These are phyloP conservation scores for Rhinoraja longicauda DNA, from an alignment of 2,797 vertebrate genomes.

Conservation along the genomic window DNA sequence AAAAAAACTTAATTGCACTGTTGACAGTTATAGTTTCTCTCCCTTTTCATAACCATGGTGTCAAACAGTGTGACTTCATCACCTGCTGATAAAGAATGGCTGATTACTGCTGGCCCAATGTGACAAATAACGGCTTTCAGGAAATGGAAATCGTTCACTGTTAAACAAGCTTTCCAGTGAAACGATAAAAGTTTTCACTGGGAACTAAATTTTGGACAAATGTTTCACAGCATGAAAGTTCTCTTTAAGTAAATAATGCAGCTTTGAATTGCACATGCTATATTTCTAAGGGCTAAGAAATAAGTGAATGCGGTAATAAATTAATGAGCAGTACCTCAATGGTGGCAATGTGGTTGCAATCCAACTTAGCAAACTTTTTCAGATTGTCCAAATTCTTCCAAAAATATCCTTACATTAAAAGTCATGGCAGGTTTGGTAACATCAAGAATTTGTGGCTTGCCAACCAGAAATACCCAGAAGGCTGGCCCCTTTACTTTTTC, in stretches of 20 bases:
- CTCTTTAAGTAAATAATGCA: not conserved
- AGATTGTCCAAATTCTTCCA: not conserved
- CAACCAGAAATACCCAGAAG: not conserved
- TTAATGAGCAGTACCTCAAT: not conserved
- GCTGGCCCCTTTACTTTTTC: not conserved
- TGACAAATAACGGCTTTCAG: not conserved
- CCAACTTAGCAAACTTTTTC: not conserved
- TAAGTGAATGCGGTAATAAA: not conserved
- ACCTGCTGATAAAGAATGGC: not conserved
- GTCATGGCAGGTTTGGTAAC: not conserved
- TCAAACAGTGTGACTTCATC: not conserved
- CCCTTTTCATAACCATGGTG: not conserved
- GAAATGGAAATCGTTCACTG: not conserved
- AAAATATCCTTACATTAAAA: not conserved
- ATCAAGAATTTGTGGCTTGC: not conserved
- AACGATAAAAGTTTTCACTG: not conserved
- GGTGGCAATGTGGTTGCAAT: not conserved
- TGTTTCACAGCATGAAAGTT: not conserved
- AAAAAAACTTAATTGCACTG: not conserved
- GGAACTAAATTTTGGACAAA: not conserved
- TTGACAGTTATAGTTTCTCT: slow-evolving; percentile 2
- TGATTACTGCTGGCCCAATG: not conserved
- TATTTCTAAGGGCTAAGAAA: not conserved
- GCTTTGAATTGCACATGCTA: not conserved
- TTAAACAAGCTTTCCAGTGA: not conserved